Conservation (phyloP, 2,888 invertebrate genomes). For the Acleris cristana region DNA sequence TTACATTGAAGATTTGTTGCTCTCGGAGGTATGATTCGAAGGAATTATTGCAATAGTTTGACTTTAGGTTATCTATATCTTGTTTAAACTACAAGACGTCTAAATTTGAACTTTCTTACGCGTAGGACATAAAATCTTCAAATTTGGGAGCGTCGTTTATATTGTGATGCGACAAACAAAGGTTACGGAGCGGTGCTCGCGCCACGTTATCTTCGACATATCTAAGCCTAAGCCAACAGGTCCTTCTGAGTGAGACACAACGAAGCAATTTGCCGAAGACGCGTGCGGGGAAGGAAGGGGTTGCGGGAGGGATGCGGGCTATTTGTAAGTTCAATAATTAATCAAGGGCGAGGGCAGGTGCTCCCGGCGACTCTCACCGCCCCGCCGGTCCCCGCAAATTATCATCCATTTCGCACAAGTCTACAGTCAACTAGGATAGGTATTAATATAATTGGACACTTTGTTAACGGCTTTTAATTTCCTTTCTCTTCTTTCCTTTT, state of each 20-base stretch:
- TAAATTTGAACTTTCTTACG: too few species aligned
- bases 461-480: background rate
- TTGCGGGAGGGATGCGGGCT: conserved; percentile 42
- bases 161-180: too few species aligned
- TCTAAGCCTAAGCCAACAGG: conserved; percentile 11
- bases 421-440: background rate
- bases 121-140: too few species aligned
- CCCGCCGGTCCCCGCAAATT: conserved; percentile 21
- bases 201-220: conserved; percentile 7
- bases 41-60: conserved; percentile 10
- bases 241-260: conserved; percentile 27
- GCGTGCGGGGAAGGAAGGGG: conserved; percentile 7
- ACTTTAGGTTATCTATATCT: conserved; percentile 1
- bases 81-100: too few species aligned
- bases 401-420: conserved; percentile 25
- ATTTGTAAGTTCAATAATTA: conserved; percentile 61
- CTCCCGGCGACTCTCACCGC: conserved; percentile 37
- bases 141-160: too few species aligned
- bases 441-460: background rate
- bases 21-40: conserved; percentile 5
- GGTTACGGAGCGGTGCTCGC: background rate
- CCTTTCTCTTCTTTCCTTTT: too few species aligned
- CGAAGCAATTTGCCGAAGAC: conserved; percentile 25
- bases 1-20: conserved; percentile 11
- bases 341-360: conserved; percentile 48